phyloP scores from a whole-genome alignment of 2,113 vertebrate genomes.

The cattle (Bos taurus) region DNA sequence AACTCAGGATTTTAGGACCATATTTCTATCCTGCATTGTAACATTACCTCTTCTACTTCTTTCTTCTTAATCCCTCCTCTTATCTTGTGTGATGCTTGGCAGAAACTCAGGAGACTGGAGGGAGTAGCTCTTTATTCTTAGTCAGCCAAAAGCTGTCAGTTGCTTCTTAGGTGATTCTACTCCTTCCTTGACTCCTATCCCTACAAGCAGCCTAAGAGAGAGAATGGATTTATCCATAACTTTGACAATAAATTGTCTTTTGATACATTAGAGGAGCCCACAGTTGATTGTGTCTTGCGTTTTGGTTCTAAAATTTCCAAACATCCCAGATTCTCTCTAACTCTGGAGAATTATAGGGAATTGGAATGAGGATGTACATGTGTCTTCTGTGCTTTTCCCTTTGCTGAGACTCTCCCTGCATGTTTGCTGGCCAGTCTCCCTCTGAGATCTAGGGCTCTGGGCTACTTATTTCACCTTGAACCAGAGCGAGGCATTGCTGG shows the following conservation, averaged over 20 bases:
- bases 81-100: background rate
- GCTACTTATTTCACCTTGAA: background rate
- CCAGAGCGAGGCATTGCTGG: background rate
- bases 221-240: background rate
- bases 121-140: background rate
- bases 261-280: background rate
- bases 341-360: background rate
- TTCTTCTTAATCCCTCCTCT: background rate
- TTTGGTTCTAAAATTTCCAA: background rate
- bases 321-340: background rate
- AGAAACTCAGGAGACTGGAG: background rate
- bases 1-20: background rate
- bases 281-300: background rate
- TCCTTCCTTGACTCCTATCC: background rate
- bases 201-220: background rate
- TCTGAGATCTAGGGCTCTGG: background rate
- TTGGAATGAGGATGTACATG: background rate
- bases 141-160: background rate
- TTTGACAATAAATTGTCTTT: background rate
- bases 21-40: background rate
- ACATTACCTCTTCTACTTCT: background rate
- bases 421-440: background rate
- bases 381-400: background rate
- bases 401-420: background rate
- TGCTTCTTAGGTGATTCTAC: background rate